phyloP scores from a whole-genome alignment of 2,797 vertebrate genomes.

The Cryptoprocta ferox region DNA sequence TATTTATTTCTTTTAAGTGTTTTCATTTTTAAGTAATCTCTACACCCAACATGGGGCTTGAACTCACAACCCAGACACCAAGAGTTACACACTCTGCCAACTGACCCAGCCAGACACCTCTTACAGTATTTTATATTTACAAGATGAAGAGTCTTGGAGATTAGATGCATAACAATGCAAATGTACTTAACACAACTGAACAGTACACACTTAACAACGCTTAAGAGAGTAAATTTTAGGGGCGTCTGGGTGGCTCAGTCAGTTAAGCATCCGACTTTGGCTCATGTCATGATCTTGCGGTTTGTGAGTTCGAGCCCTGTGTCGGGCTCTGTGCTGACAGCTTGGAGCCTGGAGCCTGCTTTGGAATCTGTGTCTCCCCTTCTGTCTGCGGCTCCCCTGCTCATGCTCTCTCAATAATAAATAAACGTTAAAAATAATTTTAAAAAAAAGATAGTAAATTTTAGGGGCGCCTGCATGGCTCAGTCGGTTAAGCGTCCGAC shows the following conservation, averaged over 20 bases:
- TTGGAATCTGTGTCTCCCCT: no score
- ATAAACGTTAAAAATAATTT: no score
- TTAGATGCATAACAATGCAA: background rate
- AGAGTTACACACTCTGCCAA: background rate
- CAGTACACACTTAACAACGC: background rate
- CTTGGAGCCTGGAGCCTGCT: no score
- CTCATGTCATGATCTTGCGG: no score
- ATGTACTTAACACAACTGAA: background rate
- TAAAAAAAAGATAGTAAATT: background rate
- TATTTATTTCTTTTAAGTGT: background rate
- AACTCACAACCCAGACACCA: background rate
- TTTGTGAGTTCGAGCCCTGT: no score
- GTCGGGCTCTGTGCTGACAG: no score
- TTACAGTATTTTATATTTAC: background rate
- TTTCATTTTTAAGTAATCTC: background rate
- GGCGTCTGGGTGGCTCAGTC: no score
- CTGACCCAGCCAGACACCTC: background rate
- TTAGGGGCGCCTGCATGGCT: background rate
- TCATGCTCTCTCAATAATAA: no score
- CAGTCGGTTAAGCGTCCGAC: no score
- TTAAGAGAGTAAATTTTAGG: background rate
- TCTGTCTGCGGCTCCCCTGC: no score
- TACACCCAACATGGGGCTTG: background rate
- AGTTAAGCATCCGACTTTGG: no score
- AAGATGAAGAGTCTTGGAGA: background rate